Percentiles rank a stretch among this genome's conserved stretches.
Evolutionary conservation across 2,113 vertebrate genomes (phyloP).

Genomic region (Triplophysa dalaica): DNA sequence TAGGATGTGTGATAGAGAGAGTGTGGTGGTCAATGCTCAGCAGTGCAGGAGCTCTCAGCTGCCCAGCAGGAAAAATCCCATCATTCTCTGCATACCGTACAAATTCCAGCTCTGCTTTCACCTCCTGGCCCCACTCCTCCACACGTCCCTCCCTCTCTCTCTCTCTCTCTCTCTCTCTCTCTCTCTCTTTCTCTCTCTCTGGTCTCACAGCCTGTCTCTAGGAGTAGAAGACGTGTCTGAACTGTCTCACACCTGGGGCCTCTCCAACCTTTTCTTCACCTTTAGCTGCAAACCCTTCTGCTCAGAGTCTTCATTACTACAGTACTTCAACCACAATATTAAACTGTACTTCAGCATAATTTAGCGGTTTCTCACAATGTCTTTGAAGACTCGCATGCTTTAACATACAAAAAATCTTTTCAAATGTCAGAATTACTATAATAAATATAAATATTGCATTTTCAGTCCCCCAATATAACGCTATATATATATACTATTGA

Average conservation of each 20-base stretch:
- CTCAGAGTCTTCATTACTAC: conserved; percentile 5
- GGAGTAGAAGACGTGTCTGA: background rate
- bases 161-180: conserved; percentile 12
- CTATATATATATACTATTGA: too few relatives aligned
- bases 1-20: conserved; percentile 26
- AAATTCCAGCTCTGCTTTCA: conserved; percentile 56
- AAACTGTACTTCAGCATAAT: background rate
- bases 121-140: conserved; percentile 50
- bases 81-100: conserved; percentile 74
- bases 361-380: too few relatives aligned
- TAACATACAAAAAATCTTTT: too few relatives aligned
- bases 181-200: conserved; percentile 15
- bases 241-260: conserved; percentile 37
- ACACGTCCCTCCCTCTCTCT: conserved; percentile 23
- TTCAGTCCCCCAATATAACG: too few relatives aligned
- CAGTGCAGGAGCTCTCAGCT: conserved; percentile 58
- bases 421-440: too few relatives aligned
- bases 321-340: background rate
- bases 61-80: conserved; percentile 68
- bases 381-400: too few relatives aligned
- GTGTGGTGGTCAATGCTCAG: conserved; percentile 54
- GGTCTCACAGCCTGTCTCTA: conserved; percentile 6
- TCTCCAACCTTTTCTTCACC: conserved; percentile 37
- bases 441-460: too few relatives aligned
- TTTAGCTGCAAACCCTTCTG: conserved; percentile 23